These are phyloP conservation scores for Chrysogorgia sp. DNA, from an alignment of 92 coral and sea anemone genomes.

Conservation along the genomic window DNA sequence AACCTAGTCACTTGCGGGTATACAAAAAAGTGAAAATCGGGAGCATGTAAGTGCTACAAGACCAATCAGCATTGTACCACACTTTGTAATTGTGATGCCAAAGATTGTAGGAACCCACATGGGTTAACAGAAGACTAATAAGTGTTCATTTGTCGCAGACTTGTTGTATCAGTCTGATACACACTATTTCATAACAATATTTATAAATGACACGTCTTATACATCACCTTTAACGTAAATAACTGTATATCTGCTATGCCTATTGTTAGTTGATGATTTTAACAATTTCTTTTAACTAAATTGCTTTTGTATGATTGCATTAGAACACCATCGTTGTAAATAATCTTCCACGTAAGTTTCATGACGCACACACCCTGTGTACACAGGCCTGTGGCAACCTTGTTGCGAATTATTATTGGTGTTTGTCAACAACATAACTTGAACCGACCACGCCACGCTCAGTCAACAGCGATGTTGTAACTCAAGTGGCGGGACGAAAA, in stretches of 20 bases:
- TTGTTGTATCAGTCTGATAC: neutral
- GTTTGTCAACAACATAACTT: neutral
- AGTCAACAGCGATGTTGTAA: neutral
- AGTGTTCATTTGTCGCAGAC: too few species aligned
- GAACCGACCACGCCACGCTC: neutral
- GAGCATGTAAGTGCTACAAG: slow-evolving; percentile 30
- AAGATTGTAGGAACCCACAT: slow-evolving; percentile 8
- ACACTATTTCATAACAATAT: too few species aligned
- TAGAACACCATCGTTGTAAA: neutral
- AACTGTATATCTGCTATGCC: too few species aligned
- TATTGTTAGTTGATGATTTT: too few species aligned
- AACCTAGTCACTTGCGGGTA: slow-evolving; percentile 9
- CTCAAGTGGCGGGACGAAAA: neutral
- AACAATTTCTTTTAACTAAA: too few species aligned
- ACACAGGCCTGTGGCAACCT: neutral
- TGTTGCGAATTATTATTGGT: neutral
- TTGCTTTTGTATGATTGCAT: neutral
- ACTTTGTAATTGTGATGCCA: slow-evolving; percentile 6
- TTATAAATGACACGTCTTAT: too few species aligned
- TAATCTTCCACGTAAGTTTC: neutral
- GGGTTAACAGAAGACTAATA: slow-evolving; percentile 5
- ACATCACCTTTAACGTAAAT: too few species aligned
- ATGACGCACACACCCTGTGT: too few species aligned
- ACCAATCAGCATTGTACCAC: slow-evolving; percentile 18
- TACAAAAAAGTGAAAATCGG: slow-evolving; percentile 7